Evolutionary conservation across 2,113 vertebrate species (phyloP), one percentile per base, ranked within the genome.

Genomic region (Caracal caracal): DNA sequence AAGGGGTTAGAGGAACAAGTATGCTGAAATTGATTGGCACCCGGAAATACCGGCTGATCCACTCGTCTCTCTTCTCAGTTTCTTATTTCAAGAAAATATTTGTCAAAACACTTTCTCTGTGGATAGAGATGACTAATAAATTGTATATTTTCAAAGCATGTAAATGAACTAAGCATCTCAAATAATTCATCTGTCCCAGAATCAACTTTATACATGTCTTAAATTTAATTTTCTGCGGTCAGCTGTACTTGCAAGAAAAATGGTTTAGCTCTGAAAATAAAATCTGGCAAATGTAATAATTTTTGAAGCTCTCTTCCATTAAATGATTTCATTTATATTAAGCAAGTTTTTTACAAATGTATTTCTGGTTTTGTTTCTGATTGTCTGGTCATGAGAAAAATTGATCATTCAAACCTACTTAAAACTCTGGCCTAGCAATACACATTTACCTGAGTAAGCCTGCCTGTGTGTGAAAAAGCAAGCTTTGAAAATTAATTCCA

Each of bases 311-410:
- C 35, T 92, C 26, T 49, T 88, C 22, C 61, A 75, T 68, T 87
- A 79, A 94, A 66, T 73, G 6, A 78, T 78, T 94, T 96, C 11
- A 75, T 33, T 96, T 93, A 79, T 8, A 13, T 92, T 71, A 86
- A 85, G 2, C 11, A 11, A 63, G 2, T 70, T 73, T 92, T 95
- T 10, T 43, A 43, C 9, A 90, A 86, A 40, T 3, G 59, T 59
- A 78, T 83, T 53, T 78, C 63, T 56, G 26, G 10, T 73, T 87
- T 94, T 94, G 51, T 79, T 90, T 81, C 49, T 85, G 40, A 56
- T 82, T 93, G 47, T 43, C 24, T 90, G 35, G 30, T 83, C 49
- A 33, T 51, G 51, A 71, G 51, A 90, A 85, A 95, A 94, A 90
- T 33, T 9, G 1, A 83, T 90, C 43, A 81, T 56, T 61, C 17